phyloP scores from a whole-genome alignment of 2,888 invertebrate genomes.

The Pedicia rivosa region DNA sequence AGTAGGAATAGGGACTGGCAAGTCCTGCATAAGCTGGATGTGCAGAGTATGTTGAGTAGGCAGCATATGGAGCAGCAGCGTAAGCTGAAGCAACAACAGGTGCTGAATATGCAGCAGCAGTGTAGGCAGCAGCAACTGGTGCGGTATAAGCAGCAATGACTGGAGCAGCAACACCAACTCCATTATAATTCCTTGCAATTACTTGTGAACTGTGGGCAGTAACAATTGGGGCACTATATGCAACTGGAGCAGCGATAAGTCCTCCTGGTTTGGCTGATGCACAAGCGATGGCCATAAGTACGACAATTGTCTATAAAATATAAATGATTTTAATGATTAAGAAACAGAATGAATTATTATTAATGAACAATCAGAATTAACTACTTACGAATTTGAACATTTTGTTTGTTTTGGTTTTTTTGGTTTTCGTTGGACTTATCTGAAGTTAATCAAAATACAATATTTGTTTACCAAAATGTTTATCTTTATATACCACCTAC shows the following conservation, averaged over 20 bases:
- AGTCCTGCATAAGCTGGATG: constrained; percentile 3
- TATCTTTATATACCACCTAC: too few relatives aligned
- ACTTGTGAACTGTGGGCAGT: constrained; percentile 50
- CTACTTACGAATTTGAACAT: constrained; percentile 21
- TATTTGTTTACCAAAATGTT: too few relatives aligned
- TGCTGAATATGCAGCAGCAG: constrained; percentile 20
- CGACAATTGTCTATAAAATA: constrained; percentile 1
- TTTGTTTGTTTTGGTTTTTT: background rate
- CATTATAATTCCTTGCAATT: constrained; percentile 43
- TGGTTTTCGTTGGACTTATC: too few relatives aligned
- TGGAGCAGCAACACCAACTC: constrained; percentile 35
- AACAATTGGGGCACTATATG: constrained; percentile 35
- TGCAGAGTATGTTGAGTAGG: constrained; percentile 20
- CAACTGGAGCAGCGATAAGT: constrained; percentile 24
- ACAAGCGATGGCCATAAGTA: constrained; percentile 18
- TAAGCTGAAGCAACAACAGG: constrained; percentile 20
- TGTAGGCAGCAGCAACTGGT: constrained; percentile 27
- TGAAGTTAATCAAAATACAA: too few relatives aligned
- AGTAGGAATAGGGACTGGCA: constrained; percentile 5
- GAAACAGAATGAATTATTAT: too few relatives aligned
- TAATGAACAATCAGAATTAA: too few relatives aligned
- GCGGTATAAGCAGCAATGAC: constrained; percentile 35
- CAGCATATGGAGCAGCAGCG: constrained; percentile 13
- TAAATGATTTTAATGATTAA: background rate
- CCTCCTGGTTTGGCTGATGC: constrained; percentile 9